Percentiles rank a stretch among this genome's conserved stretches.
Conservation (phyloP, 2,113 vertebrate genomes). For the Megaceryle torquata region DNA sequence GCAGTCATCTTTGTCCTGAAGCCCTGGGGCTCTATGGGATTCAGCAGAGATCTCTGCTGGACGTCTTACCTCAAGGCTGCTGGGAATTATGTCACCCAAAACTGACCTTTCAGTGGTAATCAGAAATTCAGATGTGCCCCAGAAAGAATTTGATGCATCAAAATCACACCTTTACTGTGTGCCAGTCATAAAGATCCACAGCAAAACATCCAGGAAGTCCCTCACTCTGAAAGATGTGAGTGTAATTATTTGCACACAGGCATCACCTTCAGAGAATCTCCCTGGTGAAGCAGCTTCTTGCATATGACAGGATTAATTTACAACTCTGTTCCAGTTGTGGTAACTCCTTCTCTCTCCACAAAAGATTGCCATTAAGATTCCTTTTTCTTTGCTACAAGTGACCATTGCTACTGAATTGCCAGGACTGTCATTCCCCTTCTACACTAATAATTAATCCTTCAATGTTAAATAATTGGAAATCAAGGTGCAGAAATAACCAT, state of each 20-base stretch:
- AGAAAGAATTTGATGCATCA: neutral
- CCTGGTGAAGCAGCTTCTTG: neutral
- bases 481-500: neutral
- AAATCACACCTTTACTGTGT: neutral
- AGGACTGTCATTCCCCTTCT: neutral
- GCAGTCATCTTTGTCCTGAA: neutral
- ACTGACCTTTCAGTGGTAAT: neutral
- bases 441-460: neutral
- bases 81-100: neutral
- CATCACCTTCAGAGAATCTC: neutral
- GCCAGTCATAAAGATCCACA: neutral
- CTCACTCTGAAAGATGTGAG: neutral
- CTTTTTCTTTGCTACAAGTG: neutral
- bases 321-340: neutral
- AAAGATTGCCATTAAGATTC: neutral
- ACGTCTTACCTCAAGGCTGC: neutral
- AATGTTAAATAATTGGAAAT: neutral
- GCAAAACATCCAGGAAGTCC: neutral
- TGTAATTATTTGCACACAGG: neutral
- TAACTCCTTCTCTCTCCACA: neutral
- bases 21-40: neutral
- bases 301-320: neutral
- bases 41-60: neutral
- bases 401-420: neutral
- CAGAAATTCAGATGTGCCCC: neutral